phyloP scores from a whole-genome alignment of 2,113 vertebrate genomes.

The Pituophis catenifer region DNA sequence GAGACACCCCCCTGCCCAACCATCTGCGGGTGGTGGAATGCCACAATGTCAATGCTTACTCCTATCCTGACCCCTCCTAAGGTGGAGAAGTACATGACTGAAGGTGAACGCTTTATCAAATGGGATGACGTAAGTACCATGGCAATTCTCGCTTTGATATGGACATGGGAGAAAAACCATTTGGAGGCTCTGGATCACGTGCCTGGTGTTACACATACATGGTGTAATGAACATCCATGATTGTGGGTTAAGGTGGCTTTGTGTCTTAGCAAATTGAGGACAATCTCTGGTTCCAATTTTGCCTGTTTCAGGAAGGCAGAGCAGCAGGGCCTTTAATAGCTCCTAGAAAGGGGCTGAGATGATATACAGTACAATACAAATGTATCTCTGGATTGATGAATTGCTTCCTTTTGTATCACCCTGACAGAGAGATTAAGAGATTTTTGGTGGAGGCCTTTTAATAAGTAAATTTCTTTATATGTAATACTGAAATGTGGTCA shows the following conservation, averaged over 20 bases:
- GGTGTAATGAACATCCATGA: not conserved
- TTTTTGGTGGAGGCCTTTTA: not conserved
- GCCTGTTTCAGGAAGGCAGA: not conserved
- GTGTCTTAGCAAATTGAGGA: not conserved
- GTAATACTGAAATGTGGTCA: not conserved
- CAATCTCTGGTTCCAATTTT: not conserved
- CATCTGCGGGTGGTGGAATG: conserved; percentile 11
- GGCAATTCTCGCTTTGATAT: not conserved
- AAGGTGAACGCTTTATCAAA: conserved; percentile 91
- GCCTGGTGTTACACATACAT: not conserved
- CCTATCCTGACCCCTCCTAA: conserved; percentile 74
- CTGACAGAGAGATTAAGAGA: not conserved
- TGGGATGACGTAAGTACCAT: conserved; percentile 91
- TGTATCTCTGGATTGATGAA: conserved; percentile 5
- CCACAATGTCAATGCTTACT: conserved; percentile 81
- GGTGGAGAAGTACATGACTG: conserved; percentile 86
- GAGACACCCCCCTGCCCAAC: not conserved
- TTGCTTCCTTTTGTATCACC: conserved; percentile 38
- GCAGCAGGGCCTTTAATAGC: not conserved
- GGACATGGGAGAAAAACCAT: not conserved
- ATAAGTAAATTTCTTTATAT: not conserved
- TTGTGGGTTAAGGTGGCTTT: not conserved
- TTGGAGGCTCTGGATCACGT: not conserved
- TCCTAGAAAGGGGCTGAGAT: not conserved
- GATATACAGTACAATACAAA: not conserved